phyloP scores from a whole-genome alignment of 2,888 invertebrate species.

The Volucella bombylans region DNA sequence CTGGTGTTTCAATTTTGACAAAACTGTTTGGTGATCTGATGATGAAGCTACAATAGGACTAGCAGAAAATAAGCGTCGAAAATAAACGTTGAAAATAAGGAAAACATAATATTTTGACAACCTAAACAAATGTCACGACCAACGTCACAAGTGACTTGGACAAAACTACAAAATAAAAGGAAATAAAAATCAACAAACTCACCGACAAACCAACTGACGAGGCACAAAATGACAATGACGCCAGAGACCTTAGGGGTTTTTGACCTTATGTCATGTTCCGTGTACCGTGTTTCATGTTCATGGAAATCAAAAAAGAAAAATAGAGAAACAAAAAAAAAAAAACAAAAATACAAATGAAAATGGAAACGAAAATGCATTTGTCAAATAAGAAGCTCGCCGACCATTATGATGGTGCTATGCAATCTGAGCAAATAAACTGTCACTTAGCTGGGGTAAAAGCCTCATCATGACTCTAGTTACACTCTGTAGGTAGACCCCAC shows the following conservation, averaged over 20 bases:
- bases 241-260: conserved; percentile 56
- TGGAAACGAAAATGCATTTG: too few species aligned
- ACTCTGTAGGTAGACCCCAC: too few species aligned
- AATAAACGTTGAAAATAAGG: neutral
- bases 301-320: conserved; percentile 30
- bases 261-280: conserved; percentile 49
- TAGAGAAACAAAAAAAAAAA: too few species aligned
- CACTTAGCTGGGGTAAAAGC: too few species aligned
- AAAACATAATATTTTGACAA: conserved; percentile 25
- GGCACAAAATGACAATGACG: conserved; percentile 50
- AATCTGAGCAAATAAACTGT: too few species aligned
- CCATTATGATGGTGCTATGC: too few species aligned
- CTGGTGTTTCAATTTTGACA: too few species aligned
- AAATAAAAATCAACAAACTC: conserved; percentile 19
- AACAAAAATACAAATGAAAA: too few species aligned
- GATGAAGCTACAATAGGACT: too few species aligned
- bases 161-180: conserved; percentile 2
- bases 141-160: neutral
- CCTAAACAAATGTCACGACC: conserved; percentile 44
- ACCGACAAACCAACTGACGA: conserved; percentile 32
- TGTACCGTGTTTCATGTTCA: conserved; percentile 12
- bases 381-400: too few species aligned
- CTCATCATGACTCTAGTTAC: too few species aligned
- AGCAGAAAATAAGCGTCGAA: neutral
- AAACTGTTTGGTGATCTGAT: too few species aligned